phyloP scores from a whole-genome alignment of 1,140 invertebrate genomes.

The Philotrypesis tridentata region DNA sequence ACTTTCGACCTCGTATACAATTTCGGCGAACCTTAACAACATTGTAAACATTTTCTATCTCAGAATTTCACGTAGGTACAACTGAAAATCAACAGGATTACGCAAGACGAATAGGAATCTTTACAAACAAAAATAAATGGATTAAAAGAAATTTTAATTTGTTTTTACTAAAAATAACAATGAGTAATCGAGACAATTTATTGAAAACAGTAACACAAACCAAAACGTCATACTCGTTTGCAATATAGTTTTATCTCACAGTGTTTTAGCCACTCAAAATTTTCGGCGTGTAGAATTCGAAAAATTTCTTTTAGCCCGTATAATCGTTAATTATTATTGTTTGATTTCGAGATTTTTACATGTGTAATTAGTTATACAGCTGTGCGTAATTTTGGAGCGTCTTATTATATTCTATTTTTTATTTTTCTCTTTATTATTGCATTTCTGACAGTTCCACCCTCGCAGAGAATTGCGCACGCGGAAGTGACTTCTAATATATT shows the following conservation, averaged over 20 bases:
- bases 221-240: background rate
- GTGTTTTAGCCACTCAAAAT: background rate
- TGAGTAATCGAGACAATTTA: slow-evolving; percentile 32
- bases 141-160: slow-evolving; percentile 19
- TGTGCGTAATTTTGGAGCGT: slow-evolving; percentile 25
- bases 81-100: no score
- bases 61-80: no score
- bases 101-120: no score
- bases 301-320: background rate
- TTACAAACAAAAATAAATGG: slow-evolving; percentile 33
- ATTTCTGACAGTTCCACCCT: background rate
- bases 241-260: background rate
- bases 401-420: background rate
- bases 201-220: slow-evolving; percentile 31
- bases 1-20: no score
- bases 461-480: background rate
- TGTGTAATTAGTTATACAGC: background rate
- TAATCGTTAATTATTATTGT: slow-evolving; percentile 12
- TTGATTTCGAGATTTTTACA: slow-evolving; percentile 17
- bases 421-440: background rate
- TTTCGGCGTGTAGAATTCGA: background rate
- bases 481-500: background rate
- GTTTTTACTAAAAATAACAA: background rate
- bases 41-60: no score
- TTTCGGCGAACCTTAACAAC: no score